Evolutionary conservation across 1,140 invertebrate genomes (phyloP), one percentile per base, ranked within the genome.

Genomic region (Drosophila persimilis): DNA sequence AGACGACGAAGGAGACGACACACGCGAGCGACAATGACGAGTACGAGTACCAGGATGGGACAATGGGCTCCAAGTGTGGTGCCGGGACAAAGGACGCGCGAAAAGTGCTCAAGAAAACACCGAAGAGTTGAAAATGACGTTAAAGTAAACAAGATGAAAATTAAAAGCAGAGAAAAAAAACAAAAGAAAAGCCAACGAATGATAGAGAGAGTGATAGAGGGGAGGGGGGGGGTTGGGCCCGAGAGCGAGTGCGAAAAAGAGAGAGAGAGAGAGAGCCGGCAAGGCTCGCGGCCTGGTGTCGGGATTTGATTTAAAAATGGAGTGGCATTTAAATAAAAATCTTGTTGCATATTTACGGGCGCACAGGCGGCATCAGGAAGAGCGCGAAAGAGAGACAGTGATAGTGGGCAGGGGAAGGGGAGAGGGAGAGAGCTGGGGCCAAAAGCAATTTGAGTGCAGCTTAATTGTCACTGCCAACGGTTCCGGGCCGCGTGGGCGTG

Each of bases 61-160:
- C 62, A 60, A 77, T 73, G 69, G 58, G 39, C 39, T 17, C 29
- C 44, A 39, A 26, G 52, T 31, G 54, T 41, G 9, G n/a, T 35
- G 50, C 54, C 50, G 58, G 67, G 69, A 77, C 55, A 73, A 73
- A 89, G 84, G 65, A 66, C 77, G 80, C 64, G 78, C 59, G 56
- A 73, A 73, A 85, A 80, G 81, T 66, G 80, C 84, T 84, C 79
- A 77, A 80, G 84, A 89, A 89, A 89, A 89, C 76, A 83, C 80
- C 85, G 85, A 89, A 85, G 80, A 89, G 86, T 89, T 85, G 78
- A 89, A 89, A 89, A 89, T 89, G 80, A 83, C 86, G 76, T 89
- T 89, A 89, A 89, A 89, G 80, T 89, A 89, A 89, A 89, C 85
- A 89, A 89, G 80, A 89, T 89, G 74, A 89, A 85, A 81, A 89